phyloP scores from a whole-genome alignment of 2,113 vertebrate genomes.

The Hippocampus comes region DNA sequence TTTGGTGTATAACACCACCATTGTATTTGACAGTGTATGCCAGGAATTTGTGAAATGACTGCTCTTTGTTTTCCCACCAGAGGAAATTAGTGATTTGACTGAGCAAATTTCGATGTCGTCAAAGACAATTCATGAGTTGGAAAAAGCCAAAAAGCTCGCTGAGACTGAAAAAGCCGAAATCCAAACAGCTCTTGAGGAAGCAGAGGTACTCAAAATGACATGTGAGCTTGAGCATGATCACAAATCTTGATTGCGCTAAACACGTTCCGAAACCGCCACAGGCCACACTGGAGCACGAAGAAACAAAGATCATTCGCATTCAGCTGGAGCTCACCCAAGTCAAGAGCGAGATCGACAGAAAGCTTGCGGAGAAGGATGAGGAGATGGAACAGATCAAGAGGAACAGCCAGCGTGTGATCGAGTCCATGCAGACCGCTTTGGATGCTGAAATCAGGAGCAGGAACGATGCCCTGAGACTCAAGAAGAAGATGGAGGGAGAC shows the following conservation, averaged over 20 bases:
- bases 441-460: slow-evolving; percentile 68
- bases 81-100: slow-evolving; percentile 71
- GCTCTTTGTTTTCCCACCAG: slow-evolving; percentile 31
- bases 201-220: slow-evolving; percentile 56
- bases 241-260: not conserved
- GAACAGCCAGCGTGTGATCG: slow-evolving; percentile 65
- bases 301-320: slow-evolving; percentile 68
- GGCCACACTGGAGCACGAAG: slow-evolving; percentile 69
- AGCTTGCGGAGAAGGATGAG: slow-evolving; percentile 65
- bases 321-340: slow-evolving; percentile 68
- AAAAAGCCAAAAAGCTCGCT: slow-evolving; percentile 66
- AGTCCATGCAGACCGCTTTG: slow-evolving; percentile 62
- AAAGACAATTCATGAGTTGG: slow-evolving; percentile 73
- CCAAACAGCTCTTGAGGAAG: slow-evolving; percentile 71
- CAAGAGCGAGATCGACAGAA: slow-evolving; percentile 64
- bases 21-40: not conserved
- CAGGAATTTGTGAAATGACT: not conserved
- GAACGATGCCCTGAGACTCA: slow-evolving; percentile 68
- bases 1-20: not conserved
- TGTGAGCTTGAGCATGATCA: not conserved
- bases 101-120: slow-evolving; percentile 68
- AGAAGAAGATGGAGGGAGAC: slow-evolving; percentile 76
- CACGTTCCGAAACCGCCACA: slow-evolving; percentile 16
- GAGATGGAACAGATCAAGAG: slow-evolving; percentile 68
- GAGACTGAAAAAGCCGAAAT: slow-evolving; percentile 68